A percentile compares a stretch with the other conserved stretches of the same genome.
Evolutionary conservation across 2,113 vertebrate genomes (phyloP).

Genomic region (Forbesichthys papilliferus): DNA sequence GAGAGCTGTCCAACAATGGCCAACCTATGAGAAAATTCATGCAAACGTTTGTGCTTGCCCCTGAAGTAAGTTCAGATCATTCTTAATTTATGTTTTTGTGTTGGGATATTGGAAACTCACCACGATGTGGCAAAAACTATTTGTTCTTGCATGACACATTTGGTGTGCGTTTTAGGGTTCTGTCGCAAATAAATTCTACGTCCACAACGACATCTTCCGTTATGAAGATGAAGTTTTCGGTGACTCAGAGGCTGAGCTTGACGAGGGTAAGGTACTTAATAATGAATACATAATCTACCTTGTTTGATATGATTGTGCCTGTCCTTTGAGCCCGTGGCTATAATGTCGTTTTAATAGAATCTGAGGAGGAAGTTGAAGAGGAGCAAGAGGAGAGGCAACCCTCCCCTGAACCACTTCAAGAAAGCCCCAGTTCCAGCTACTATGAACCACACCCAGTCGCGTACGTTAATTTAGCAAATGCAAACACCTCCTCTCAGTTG

Average conservation of each 20-base stretch:
- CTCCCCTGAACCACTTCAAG: slow-evolving; percentile 90
- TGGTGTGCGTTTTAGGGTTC: slow-evolving; percentile 80
- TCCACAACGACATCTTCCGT: slow-evolving; percentile 98
- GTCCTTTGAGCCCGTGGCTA: not conserved
- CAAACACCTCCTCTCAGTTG: not conserved
- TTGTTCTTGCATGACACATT: not conserved
- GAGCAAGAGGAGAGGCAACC: slow-evolving; percentile 88
- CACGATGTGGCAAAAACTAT: not conserved
- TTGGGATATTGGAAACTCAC: too few relatives aligned
- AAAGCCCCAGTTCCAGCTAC: slow-evolving; percentile 83
- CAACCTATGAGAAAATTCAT: slow-evolving; percentile 98
- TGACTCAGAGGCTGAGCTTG: slow-evolving; percentile 96
- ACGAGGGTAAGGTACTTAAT: slow-evolving; percentile 82
- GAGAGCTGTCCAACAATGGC: slow-evolving; percentile 94
- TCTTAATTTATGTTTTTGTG: too few relatives aligned
- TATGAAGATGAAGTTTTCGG: slow-evolving; percentile 98
- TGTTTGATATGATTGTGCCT: not conserved
- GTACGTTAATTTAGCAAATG: slow-evolving; percentile 69
- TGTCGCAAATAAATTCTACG: slow-evolving; percentile 98
- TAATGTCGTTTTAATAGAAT: slow-evolving; percentile 78
- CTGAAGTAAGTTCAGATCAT: slow-evolving; percentile 79
- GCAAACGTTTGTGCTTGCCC: slow-evolving; percentile 98
- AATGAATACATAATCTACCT: too few relatives aligned
- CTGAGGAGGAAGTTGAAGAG: slow-evolving; percentile 94
- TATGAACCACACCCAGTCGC: slow-evolving; percentile 89